Percentiles rank a stretch among this genome's conserved stretches.
phyloP scores from a whole-genome alignment of 2,888 invertebrate species.

The Frankliniella intonsa region DNA sequence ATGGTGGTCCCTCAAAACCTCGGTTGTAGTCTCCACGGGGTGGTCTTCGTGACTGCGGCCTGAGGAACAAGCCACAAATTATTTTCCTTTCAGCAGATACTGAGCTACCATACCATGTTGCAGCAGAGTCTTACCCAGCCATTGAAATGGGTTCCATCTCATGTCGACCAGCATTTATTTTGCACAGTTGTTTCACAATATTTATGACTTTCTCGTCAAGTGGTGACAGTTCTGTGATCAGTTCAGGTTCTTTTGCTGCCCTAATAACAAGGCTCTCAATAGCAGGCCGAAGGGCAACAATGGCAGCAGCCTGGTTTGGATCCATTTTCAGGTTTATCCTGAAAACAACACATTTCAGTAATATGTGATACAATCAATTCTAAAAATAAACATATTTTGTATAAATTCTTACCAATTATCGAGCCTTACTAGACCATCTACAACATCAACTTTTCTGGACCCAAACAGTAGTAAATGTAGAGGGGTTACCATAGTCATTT shows the following conservation, averaged over 20 bases:
- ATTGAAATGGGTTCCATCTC: conserved; percentile 55
- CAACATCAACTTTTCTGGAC: conserved; percentile 76
- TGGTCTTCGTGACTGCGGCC: conserved; percentile 39
- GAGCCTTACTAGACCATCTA: conserved; percentile 69
- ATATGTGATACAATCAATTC: neutral
- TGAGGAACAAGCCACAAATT: conserved; percentile 32
- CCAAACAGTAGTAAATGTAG: conserved; percentile 89
- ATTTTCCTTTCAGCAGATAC: neutral
- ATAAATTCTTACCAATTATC: conserved; percentile 71
- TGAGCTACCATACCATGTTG: neutral
- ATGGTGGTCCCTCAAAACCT: conserved; percentile 44
- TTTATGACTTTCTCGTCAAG: conserved; percentile 63
- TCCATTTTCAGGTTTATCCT: conserved; percentile 83
- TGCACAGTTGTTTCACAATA: conserved; percentile 69
- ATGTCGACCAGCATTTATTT: conserved; percentile 69
- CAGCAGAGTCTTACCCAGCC: conserved; percentile 37
- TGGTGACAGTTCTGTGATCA: conserved; percentile 60
- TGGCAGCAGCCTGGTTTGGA: conserved; percentile 67
- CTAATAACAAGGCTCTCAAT: conserved; percentile 78
- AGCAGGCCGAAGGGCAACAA: conserved; percentile 83
- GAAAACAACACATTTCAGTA: conserved; percentile 4
- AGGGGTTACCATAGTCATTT: conserved; percentile 93
- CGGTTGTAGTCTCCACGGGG: conserved; percentile 46
- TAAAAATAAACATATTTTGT: neutral
- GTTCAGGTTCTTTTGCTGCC: conserved; percentile 74